Evolutionary conservation across 2,797 vertebrate species (phyloP), one percentile per base, ranked within the genome.

Genomic region (Fistularia tabacaria): DNA sequence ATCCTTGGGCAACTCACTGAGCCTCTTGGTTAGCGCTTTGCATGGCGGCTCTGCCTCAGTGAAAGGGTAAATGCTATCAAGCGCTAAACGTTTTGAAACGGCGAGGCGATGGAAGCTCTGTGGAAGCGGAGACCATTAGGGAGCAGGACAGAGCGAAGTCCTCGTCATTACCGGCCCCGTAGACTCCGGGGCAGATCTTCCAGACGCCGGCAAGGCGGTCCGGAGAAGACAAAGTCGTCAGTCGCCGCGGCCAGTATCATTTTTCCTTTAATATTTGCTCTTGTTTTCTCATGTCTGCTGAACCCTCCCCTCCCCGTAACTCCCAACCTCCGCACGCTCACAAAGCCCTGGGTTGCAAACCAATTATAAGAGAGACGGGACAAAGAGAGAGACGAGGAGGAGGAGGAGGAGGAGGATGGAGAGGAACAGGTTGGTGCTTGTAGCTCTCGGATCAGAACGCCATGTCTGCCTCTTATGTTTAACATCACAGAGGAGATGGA

Each of bases 341-440:
- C 15, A 15, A 54, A 39, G 40, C 66, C 49, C 57, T 3, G 3
- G 66, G 69, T 56, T 61, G 54, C 69, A 74, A 74, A 79, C 62
- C 63, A 70, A 73, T 73, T 66, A 70, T 42, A 1, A 59, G 39
- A 41, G 46, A 36, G n/a, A 14, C 25, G 25, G 25, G 25, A 25
- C 25, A 25, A 25, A 43, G 43, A 47, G 44, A 36, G 42, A 6
- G 15, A 36, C 36, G 45, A 50, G 36, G 46, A 46, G 43, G 12
- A 39, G 3, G 45, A 37, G 38, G 44, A 59, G 38, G 54, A 15
- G 54, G 36, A 51, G 43, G 41, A 37, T 42, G 49, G 51, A 7
- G 36, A 46, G 13, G 49, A 25, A 25, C n/a, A 46, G 45, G 60
- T 68, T 25, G 25, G 25, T 25, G 25, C 25, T 25, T 25, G 25